Base-by-base conservation (phyloP, 2,888 invertebrate genomes). In the Drosophila macrospina region DNA sequence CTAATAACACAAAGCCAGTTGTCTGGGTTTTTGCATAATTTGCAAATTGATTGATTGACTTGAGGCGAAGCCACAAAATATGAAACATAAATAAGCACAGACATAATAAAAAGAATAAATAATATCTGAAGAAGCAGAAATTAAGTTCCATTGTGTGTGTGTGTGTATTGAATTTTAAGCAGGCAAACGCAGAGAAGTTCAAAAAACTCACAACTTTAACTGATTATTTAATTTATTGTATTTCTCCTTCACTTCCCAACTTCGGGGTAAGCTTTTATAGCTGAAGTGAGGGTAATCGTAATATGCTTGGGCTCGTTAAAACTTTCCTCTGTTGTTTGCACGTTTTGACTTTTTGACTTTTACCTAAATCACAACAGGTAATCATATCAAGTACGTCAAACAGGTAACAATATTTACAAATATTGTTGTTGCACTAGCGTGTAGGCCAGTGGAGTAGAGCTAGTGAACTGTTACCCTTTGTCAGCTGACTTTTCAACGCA, bases 41-140 rank as follows among this genome's bases (percentile, higher is more conserved):
- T 52, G 28, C 48, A 50, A 52, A 50, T 72, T 82, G 86, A 82
- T 82, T 83, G 81, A 82, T 82, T 73, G 86, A 72, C 73, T 79
- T 51, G 63, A 36, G 15, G 64, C 57, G 48, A 61, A 69, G 62
- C 51, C 61, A 60, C 34, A 64, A 74, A 67, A 66, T 66, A 67
- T 62, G 32, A 59, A 66, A 56, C 52, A 71, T 66, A 69, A 65
- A 76, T 63, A 67, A 41, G 42, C 45, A 34, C 10, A 30, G 42
- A 26, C 48, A 20, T 20, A 65, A 60, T 1, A n/a, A 39, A 39
- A 36, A 7, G 20, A 20, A 28, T 28, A 36, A 55, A 57, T 60
- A 59, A 67, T 44, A 61, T 44, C 26, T 30, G 15, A 15, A 50
- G 24, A 45, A 54, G 45, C 41, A 15, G 44, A 61, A 20, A 39